Evolutionary conservation across 92 coral and sea anemone species (phyloP), one percentile per base, ranked within the genome.

Genomic region (Siderastrea radians): DNA sequence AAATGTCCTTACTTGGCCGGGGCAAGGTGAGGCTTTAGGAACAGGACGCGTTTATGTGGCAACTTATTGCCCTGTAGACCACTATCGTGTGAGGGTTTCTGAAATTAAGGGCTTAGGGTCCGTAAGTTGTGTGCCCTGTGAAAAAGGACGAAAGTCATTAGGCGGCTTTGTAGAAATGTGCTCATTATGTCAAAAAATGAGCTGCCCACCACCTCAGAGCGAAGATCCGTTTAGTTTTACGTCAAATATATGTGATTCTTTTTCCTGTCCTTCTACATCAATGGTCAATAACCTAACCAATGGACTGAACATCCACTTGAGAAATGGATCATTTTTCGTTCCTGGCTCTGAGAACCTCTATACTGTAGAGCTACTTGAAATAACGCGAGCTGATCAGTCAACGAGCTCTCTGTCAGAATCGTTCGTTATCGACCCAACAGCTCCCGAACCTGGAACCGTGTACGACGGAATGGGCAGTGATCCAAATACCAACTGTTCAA

Each of bases 401-500:
- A 95, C 98, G 13, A 87, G 81, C 17, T 94, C 99, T n/a, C 73
- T 84, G 13, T 89, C 96, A 12, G 68, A 87, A 74, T 80, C 96
- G n/a, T 96, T 96, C 80, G 84, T 93, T 17, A 92, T 96, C 73
- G 99, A 96, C 80, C 19, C 81, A 46, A 96, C 95, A 12, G 87
- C 96, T 13, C 99, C 99, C 0, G 86, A 47, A 65, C 77, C 85
- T 11, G 98, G 98, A 4, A 74, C 65, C 68, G 94, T 95, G 9
- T 95, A 90, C 62, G 98, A 95, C 63, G 98, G 98, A 60, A 75
- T 90, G 6, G 98, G 95, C 70, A 92, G 93, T 72, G 95, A 94
- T 72, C 93, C 73, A 84, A 83, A 91, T 9, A 83, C 52, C 65
- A 96, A 96, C 84, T 96, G 99, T 68, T 96, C 99, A 3, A 83